Evolutionary conservation across 2,113 vertebrate species (phyloP), one percentile per base, ranked within the genome.

Genomic region (Crotophaga sulcirostris): DNA sequence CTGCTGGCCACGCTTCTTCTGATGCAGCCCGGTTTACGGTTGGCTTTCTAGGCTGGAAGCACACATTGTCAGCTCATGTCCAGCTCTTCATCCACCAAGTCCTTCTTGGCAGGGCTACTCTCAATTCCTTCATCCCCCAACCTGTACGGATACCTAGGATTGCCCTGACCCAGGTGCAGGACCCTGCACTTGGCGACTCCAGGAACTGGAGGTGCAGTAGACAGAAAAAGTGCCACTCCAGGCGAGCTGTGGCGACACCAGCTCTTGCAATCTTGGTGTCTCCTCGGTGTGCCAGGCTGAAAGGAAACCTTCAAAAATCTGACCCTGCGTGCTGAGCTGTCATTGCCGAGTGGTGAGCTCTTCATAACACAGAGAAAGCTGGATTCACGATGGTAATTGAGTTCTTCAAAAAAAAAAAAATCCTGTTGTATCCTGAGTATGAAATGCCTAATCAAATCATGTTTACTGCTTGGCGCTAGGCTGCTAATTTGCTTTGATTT

Each of bases 401-500:
- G 55, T 31, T 73, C 79, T 88, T 74, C n/a, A n/a, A n/a, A n/a
- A 7, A 60, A 34, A 85, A 77, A 66, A 77, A 62, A 89, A 58
- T 49, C 42, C 63, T 59, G 45, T 88, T 80, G 59, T 85, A 36
- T 45, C 63, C 82, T 68, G 92, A 38, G 28, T 81, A 64, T 78
- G 92, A 93, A 93, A 88, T 44, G 89, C 24, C 47, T 96, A 94
- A 97, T 96, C 87, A 97, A 90, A 96, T 96, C 72, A 70, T 94
- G 85, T 96, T 96, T 96, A 92, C 87, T 92, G 85, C 93, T 93
- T 0, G 0, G 59, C 0, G 0, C 82, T 70, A 92, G 55, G 1
- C 87, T 97, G 87, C 82, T 96, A 88, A 95, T 96, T 96, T 92
- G 90, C 91, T 95, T 86, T 96, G 87, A 96, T 97, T 96, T 92